A percentile compares a stretch with the other conserved stretches of the same genome.
Evolutionary conservation across 2,888 invertebrate genomes (phyloP).

Genomic region (Machimus atricapillus): DNA sequence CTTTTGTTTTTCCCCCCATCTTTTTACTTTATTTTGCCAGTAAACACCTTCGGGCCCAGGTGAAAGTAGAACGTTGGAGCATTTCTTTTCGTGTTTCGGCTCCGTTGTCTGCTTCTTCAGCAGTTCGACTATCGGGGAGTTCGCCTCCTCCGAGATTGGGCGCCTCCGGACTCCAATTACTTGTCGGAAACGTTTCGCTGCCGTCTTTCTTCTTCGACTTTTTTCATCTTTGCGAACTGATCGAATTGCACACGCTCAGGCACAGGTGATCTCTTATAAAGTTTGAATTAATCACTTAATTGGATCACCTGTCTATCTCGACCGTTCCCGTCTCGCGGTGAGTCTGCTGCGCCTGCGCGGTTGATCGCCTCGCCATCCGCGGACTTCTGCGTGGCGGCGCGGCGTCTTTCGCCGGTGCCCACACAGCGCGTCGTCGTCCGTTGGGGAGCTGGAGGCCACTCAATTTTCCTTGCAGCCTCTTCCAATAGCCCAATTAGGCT

Average conservation of each 20-base stretch:
- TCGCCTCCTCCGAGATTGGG: not conserved
- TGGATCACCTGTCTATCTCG: slow-evolving; percentile 18
- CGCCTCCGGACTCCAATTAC: slow-evolving; percentile 20
- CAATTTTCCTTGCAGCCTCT: slow-evolving; percentile 10
- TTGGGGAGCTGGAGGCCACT: not conserved
- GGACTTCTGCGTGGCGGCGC: not conserved
- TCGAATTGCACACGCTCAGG: not conserved
- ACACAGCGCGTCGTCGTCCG: not conserved
- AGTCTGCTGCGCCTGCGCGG: not conserved
- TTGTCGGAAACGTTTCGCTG: not conserved
- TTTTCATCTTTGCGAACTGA: not conserved
- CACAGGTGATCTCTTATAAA: not conserved
- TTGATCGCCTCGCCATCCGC: not conserved
- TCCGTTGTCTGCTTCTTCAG: slow-evolving; percentile 9
- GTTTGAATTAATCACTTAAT: slow-evolving; percentile 29
- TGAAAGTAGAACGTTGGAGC: slow-evolving; percentile 50
- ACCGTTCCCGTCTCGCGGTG: not conserved
- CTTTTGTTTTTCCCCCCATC: not conserved
- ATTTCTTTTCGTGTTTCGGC: slow-evolving; percentile 25
- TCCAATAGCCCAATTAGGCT: slow-evolving; percentile 20
- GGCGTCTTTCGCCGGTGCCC: not conserved
- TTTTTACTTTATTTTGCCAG: not conserved
- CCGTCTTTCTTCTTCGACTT: not conserved
- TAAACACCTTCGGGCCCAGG: slow-evolving; percentile 41
- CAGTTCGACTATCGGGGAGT: not conserved